Conservation (phyloP, 2,113 vertebrate species). For the Cochlearius cochlearius region DNA sequence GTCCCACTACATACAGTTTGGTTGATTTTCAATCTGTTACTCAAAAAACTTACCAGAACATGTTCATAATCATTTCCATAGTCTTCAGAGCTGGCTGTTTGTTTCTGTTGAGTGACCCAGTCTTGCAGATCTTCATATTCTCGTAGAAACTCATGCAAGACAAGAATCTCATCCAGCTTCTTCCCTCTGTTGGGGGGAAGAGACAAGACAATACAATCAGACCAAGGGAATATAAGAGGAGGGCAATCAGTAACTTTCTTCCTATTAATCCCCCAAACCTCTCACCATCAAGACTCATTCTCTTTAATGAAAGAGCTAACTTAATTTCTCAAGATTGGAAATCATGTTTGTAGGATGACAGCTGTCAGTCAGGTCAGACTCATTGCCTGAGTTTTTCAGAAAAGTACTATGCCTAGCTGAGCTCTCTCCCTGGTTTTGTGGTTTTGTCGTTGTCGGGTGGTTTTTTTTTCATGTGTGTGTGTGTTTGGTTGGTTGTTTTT, state of each 20-base stretch:
- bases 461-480: no score
- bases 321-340: background rate
- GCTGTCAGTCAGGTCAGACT: background rate
- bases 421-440: background rate
- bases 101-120: constrained; percentile 81
- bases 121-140: constrained; percentile 80
- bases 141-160: constrained; percentile 79
- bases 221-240: background rate
- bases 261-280: background rate
- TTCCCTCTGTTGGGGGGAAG: constrained; percentile 19
- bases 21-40: background rate
- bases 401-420: background rate
- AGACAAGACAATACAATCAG: background rate
- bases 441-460: background rate
- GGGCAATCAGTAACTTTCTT: background rate
- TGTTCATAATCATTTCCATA: constrained; percentile 80
- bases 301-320: background rate
- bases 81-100: constrained; percentile 73
- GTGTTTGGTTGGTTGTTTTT: background rate
- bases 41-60: constrained; percentile 74
- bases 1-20: background rate
- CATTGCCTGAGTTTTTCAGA: background rate
- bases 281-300: background rate
- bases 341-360: background rate
- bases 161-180: constrained; percentile 77